Base-by-base conservation (phyloP, 2,888 invertebrate species). In the Ornithoptera priamus region DNA sequence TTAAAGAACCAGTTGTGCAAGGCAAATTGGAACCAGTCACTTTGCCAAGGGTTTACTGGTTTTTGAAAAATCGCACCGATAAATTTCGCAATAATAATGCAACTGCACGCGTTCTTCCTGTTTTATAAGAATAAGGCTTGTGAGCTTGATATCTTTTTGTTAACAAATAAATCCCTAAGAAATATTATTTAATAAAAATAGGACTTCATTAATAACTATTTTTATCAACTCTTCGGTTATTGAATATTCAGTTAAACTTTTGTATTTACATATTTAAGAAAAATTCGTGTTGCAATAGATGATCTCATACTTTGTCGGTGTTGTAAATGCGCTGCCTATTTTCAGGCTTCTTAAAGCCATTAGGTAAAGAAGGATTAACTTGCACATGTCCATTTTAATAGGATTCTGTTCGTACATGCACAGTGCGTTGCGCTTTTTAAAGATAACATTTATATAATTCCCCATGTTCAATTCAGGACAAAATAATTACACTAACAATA, bases 261-360 rank as follows among this genome's bases (percentile, higher is more conserved):
- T 17, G 15, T 53, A 53, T 15, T 6, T 53, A 17, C 17, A 53
- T 17, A 12, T n/a, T 6, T 18, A 18, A 17, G 17, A n/a, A 18
- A n/a, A 18, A 6, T 18, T 53, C 18, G 61, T 61, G n/a, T 20
- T 42, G 36, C 1, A 50, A 64, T 58, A 63, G 70, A 62, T 70
- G 58, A 70, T 70, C 70, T 59, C n/a, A 39, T 68, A 36, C 58
- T 67, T 59, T 63, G n/a, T 50, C 36, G 57, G 63, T 64, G 64
- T 20, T 60, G 39, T 64, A 46, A 67, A 67, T 56, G 36, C 30
- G 24, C 60, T 60, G 67, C 62, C 67, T 70, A 63, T 50, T 53
- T 67, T 67, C 67, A 67, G 70, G 70, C 70, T 70, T 70, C 70
- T 70, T 67, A 70, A 70, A 67, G 67, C 70, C 56, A 70, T 70